These are phyloP conservation scores for Nomada flava DNA, from an alignment of 2,888 invertebrate genomes.

Conservation along the genomic window DNA sequence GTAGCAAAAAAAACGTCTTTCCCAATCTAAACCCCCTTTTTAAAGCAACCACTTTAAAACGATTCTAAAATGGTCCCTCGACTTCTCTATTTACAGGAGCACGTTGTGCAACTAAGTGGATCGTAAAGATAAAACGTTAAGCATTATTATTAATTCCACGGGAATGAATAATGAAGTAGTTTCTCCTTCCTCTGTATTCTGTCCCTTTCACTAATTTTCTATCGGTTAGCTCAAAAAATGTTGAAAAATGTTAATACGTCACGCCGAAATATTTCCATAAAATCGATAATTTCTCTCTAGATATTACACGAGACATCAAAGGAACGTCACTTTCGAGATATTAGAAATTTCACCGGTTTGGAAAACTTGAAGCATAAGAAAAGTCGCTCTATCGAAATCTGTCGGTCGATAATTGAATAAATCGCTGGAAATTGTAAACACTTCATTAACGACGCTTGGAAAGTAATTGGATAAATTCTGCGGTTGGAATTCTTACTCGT, in stretches of 20 bases:
- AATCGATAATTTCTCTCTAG: background rate
- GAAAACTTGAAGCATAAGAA: background rate
- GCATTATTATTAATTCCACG: conserved; percentile 54
- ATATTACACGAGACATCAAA: background rate
- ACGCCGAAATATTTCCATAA: background rate
- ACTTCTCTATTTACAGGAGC: conserved; percentile 18
- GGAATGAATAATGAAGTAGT: conserved; percentile 56
- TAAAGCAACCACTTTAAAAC: background rate
- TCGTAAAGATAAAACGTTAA: conserved; percentile 31
- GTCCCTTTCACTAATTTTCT: conserved; percentile 54
- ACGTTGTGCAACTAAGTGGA: conserved; percentile 53
- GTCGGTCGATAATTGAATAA: background rate
- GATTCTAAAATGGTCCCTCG: background rate
- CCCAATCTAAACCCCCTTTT: background rate
- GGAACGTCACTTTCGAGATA: conserved; percentile 1
- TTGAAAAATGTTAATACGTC: conserved; percentile 22
- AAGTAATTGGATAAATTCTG: background rate
- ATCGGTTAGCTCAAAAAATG: conserved; percentile 21
- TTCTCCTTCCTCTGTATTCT: conserved; percentile 39
- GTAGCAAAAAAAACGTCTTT: conserved; percentile 8
- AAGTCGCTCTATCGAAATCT: background rate
- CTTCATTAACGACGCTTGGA: conserved; percentile 8
- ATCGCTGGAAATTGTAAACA: conserved; percentile 1
- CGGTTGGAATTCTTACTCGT: background rate
- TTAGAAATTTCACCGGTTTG: background rate